These are phyloP conservation scores for Crotophaga sulcirostris DNA, from an alignment of 2,113 vertebrate species.

Conservation along the genomic window DNA sequence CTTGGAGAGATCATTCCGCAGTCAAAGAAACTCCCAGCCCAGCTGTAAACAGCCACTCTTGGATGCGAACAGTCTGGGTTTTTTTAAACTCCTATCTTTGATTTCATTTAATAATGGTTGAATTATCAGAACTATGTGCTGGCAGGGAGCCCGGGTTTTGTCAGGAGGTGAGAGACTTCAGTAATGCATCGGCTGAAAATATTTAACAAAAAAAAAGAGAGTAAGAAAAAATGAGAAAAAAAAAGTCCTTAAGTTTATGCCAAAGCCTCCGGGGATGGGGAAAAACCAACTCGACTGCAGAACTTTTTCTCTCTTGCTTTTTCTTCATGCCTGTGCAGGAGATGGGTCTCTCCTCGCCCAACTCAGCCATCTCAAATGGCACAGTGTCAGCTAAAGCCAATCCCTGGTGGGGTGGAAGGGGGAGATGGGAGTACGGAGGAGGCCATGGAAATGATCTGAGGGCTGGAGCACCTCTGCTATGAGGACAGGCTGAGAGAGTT, in stretches of 20 bases:
- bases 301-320: not conserved
- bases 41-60: not conserved
- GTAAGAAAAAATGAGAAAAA: not conserved
- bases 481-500: no score
- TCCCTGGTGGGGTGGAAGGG: rapidly evolving
- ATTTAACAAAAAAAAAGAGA: not conserved
- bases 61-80: not conserved
- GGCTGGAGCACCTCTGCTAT: no score
- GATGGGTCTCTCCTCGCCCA: not conserved
- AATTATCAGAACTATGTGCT: slow-evolving; percentile 54
- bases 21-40: not conserved
- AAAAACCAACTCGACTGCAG: not conserved
- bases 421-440: not conserved
- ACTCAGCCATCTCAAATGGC: no score
- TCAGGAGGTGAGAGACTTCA: slow-evolving; percentile 1
- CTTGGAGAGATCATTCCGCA: not conserved
- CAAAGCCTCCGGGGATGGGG: not conserved
- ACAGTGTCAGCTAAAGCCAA: rapidly evolving
- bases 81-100: not conserved
- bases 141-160: slow-evolving; percentile 36
- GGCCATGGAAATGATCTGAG: no score
- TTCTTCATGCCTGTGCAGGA: not conserved
- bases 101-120: slow-evolving; percentile 58
- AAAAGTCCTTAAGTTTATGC: not conserved
- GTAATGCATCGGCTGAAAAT: not conserved